These are phyloP conservation scores for Urocitellus parryii DNA, from an alignment of 2,113 vertebrate species.

Conservation along the genomic window DNA sequence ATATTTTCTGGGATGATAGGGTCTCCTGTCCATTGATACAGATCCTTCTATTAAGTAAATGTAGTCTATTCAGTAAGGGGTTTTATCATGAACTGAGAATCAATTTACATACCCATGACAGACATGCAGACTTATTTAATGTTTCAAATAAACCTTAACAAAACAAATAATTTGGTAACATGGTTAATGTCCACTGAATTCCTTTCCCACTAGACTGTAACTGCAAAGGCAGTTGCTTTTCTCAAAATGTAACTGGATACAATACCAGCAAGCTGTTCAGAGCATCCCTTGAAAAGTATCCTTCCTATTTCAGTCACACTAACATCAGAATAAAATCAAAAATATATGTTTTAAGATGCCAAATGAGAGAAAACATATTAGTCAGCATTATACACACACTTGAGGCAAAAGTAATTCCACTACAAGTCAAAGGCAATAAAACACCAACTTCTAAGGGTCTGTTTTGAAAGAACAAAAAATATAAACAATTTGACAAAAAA, in stretches of 20 bases:
- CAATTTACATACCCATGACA: not conserved
- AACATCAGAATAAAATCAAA: slow-evolving; percentile 61
- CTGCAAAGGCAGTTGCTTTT: not conserved
- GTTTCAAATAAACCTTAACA: slow-evolving; percentile 48
- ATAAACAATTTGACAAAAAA: not conserved
- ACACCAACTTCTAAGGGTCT: not conserved
- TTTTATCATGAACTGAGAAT: slow-evolving; percentile 69
- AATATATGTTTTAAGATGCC: not conserved
- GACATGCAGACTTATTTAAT: not conserved
- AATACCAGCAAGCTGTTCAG: not conserved
- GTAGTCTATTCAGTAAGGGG: slow-evolving; percentile 63
- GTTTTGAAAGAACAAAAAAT: slow-evolving; percentile 14
- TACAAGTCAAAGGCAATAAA: not conserved
- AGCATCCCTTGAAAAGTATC: slow-evolving; percentile 55
- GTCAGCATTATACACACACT: not conserved
- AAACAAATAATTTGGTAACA: slow-evolving; percentile 38
- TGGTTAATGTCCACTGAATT: slow-evolving; percentile 36
- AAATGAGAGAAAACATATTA: not conserved
- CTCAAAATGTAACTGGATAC: not conserved
- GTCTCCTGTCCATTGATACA: slow-evolving; percentile 64
- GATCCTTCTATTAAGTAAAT: slow-evolving; percentile 58
- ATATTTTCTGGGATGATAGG: slow-evolving; percentile 74
- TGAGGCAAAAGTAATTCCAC: not conserved
- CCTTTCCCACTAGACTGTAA: not conserved
- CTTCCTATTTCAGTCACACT: slow-evolving; percentile 14